Conservation (phyloP, 2,888 invertebrate species). For the Eupsilia transversa region DNA sequence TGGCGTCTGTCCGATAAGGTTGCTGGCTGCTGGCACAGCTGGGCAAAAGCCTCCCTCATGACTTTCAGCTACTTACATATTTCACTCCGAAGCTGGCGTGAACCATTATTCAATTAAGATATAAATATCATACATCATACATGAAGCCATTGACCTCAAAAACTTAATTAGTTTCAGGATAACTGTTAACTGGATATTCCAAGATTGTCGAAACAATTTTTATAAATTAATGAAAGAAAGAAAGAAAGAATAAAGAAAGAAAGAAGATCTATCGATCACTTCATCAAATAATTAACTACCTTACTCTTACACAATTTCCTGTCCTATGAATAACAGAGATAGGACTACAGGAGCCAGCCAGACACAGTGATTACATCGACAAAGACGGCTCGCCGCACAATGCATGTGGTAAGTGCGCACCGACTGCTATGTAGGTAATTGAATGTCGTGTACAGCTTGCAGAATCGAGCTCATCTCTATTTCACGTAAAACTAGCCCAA, state of each 20-base stretch:
- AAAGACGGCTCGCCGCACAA: conserved; percentile 54
- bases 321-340: conserved; percentile 14
- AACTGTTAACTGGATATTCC: no score
- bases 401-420: conserved; percentile 56
- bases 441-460: conserved; percentile 69
- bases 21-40: neutral
- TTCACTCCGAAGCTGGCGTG: neutral
- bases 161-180: no score
- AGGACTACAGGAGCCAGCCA: conserved; percentile 3
- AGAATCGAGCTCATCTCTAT: conserved; percentile 26
- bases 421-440: conserved; percentile 67
- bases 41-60: neutral
- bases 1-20: neutral
- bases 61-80: neutral
- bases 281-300: neutral
- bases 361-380: conserved; percentile 22
- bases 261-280: neutral
- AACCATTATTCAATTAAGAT: no score
- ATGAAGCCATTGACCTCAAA: no score
- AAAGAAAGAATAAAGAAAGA: no score
- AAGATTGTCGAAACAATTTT: no score
- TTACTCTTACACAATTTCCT: conserved; percentile 13
- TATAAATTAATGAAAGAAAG: no score
- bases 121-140: no score
- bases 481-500: neutral